phyloP scores from a whole-genome alignment of 2,113 vertebrate species.

The Bufo bufo region DNA sequence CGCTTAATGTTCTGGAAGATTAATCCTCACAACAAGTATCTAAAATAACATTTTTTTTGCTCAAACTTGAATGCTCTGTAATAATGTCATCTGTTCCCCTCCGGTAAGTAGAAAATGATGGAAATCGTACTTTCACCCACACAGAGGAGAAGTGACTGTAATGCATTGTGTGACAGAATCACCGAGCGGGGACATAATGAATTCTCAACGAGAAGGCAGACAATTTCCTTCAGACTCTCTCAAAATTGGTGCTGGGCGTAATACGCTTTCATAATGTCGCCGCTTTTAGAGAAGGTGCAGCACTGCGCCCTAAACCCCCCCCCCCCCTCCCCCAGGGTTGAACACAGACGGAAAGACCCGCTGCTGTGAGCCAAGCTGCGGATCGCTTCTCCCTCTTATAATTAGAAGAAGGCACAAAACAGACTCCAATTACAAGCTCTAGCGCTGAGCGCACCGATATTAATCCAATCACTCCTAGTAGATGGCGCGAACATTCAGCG shows the following conservation, averaged over 20 bases:
- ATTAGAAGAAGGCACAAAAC: not conserved
- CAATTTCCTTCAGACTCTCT: slow-evolving; percentile 34
- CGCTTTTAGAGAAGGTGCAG: not conserved
- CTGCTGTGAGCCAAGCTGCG: not conserved
- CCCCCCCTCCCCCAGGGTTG: not conserved
- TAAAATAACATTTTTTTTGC: not conserved
- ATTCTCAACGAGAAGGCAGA: slow-evolving; percentile 15
- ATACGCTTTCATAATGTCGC: slow-evolving; percentile 20
- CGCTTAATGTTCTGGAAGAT: no score
- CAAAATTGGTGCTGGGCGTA: slow-evolving; percentile 16
- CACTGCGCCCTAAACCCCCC: not conserved
- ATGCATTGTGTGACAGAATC: slow-evolving; percentile 18
- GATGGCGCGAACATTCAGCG: not conserved
- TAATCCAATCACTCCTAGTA: not conserved
- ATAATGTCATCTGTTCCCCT: not conserved
- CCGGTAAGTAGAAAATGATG: not conserved
- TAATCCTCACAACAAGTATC: not conserved
- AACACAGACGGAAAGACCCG: not conserved
- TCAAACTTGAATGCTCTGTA: not conserved
- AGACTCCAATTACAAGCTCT: no score
- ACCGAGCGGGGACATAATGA: slow-evolving; percentile 19
- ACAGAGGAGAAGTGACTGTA: not conserved
- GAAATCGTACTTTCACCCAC: slow-evolving; percentile 22
- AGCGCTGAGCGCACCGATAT: not conserved
- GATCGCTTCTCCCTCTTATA: not conserved